Conservation (phyloP, 2,797 vertebrate genomes). For the Pteronotus mesoamericanus region DNA sequence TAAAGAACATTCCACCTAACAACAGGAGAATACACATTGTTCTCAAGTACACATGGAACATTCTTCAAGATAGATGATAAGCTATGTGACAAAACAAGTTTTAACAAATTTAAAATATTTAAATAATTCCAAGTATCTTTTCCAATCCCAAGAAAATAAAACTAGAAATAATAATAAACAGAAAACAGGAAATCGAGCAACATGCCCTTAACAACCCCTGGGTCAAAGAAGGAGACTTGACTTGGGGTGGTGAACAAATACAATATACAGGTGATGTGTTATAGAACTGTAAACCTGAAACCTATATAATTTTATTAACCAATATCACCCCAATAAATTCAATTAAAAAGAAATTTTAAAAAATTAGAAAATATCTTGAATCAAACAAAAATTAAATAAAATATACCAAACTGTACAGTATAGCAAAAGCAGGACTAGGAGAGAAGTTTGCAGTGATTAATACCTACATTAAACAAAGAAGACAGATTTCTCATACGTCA, state of each 20-base stretch:
- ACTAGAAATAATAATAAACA: background rate
- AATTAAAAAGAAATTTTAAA: background rate
- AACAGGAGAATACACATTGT: background rate
- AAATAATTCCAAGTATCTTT: background rate
- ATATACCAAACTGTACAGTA: background rate
- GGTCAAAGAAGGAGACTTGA: background rate
- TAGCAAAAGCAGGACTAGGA: background rate
- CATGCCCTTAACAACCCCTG: background rate
- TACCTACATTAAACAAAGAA: background rate
- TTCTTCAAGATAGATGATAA: background rate
- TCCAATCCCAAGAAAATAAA: background rate
- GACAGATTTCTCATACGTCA: background rate
- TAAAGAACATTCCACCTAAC: background rate
- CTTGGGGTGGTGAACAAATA: background rate
- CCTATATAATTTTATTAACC: too few relatives aligned
- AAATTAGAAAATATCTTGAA: background rate
- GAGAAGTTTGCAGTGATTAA: background rate
- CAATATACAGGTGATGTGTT: background rate
- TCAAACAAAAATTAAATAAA: background rate
- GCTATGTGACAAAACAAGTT: background rate
- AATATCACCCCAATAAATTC: background rate
- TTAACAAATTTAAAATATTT: background rate
- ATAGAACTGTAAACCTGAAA: too few relatives aligned
- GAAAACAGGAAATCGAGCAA: background rate
- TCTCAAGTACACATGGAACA: background rate